A percentile compares a stretch with the other conserved stretches of the same genome.
Evolutionary conservation across 2,113 vertebrate genomes (phyloP).

Genomic region (Phyllopteryx taeniolatus): DNA sequence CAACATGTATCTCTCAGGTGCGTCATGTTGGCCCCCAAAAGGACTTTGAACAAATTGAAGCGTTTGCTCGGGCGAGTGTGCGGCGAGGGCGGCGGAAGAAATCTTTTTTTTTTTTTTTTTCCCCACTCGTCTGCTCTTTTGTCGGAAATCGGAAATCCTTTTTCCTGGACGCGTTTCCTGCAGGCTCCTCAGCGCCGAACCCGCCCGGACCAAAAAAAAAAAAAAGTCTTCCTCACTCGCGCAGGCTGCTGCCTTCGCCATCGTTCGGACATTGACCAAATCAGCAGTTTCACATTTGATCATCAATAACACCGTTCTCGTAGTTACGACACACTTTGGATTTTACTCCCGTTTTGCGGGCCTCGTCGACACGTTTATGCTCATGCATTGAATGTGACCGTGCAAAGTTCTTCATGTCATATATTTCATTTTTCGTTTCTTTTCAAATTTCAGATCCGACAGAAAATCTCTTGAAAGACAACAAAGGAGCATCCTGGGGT

Average conservation of each 20-base stretch:
- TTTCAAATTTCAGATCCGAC: slow-evolving; percentile 74
- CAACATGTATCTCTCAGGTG: slow-evolving; percentile 99
- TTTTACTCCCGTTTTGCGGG: too few relatives aligned
- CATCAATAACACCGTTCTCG: too few relatives aligned
- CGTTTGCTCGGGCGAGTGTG: neutral
- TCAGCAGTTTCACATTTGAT: neutral
- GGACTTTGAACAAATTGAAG: slow-evolving; percentile 1
- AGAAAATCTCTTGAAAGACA: slow-evolving; percentile 92
- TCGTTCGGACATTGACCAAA: neutral
- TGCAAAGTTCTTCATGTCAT: neutral
- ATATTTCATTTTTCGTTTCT: neutral
- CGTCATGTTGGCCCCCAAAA: slow-evolving; percentile 35
- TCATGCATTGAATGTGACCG: too few relatives aligned
- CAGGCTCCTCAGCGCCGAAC: slow-evolving; percentile 72
- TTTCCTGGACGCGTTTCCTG: slow-evolving; percentile 99
- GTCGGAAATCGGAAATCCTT: slow-evolving; percentile 99
- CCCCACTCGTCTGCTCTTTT: slow-evolving; percentile 73
- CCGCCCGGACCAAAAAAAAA: neutral
- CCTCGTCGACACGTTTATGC: too few relatives aligned
- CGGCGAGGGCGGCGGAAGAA: too few relatives aligned
- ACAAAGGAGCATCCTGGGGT: slow-evolving; percentile 87
- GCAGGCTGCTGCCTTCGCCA: too few relatives aligned
- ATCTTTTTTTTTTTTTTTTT: slow-evolving; percentile 5
- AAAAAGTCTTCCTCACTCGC: neutral
- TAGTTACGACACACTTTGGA: too few relatives aligned